Conservation (phyloP, 1,140 invertebrate species). For the Chironomus striatipennis region DNA sequence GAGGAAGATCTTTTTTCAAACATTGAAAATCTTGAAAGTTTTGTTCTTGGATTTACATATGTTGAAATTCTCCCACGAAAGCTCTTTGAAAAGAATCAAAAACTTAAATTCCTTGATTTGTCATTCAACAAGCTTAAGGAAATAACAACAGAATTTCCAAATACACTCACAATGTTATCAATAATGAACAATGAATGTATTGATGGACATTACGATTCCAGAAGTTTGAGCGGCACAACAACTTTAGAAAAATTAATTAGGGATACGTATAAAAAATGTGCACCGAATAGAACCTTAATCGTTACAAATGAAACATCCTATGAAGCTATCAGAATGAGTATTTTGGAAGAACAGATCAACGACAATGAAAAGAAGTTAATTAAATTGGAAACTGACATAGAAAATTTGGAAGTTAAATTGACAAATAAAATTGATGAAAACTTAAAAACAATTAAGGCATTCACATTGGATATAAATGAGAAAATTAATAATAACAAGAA, state of each 20-base stretch:
- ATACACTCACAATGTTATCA: background rate
- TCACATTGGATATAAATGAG: background rate
- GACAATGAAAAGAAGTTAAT: background rate
- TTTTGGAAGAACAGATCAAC: background rate
- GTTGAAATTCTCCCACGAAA: background rate
- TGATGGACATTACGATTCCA: background rate
- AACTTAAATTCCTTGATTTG: background rate
- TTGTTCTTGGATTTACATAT: background rate
- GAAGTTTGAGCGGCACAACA: background rate
- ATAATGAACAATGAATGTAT: constrained; percentile 6
- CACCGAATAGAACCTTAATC: background rate
- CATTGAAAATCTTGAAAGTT: background rate
- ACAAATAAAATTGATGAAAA: background rate
- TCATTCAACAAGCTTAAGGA: background rate
- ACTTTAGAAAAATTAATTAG: background rate
- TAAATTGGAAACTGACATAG: background rate
- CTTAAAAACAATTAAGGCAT: background rate
- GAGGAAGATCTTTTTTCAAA: background rate
- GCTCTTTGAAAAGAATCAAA: background rate
- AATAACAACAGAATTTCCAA: background rate
- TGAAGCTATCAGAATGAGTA: background rate
- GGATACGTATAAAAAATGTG: background rate
- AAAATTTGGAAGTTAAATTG: background rate
- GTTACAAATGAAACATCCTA: background rate
- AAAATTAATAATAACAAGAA: background rate